Evolutionary conservation across 1,140 invertebrate species (phyloP).

Genomic region (Propsilocerus akamusi): DNA sequence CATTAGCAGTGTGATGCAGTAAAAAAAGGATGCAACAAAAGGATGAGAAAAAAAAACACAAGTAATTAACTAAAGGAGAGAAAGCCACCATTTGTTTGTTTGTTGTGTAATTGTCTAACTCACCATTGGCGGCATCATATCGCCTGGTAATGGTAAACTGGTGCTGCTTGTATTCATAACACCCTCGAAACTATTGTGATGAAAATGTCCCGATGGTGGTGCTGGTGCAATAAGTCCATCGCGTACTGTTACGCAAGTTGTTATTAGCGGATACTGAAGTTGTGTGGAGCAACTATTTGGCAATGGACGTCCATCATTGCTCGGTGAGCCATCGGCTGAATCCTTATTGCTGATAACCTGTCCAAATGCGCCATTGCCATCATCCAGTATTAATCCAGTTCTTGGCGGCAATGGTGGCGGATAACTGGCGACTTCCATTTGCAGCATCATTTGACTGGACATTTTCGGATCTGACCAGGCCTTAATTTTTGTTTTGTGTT

Average conservation of each 20-base stretch:
- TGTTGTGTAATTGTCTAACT: background rate
- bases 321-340: slow-evolving; percentile 10
- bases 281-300: slow-evolving; percentile 23
- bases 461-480: slow-evolving; percentile 24
- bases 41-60: too few species aligned
- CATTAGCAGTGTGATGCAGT: too few species aligned
- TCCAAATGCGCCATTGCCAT: too few species aligned
- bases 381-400: slow-evolving; percentile 17
- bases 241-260: slow-evolving; percentile 19
- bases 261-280: slow-evolving; percentile 24
- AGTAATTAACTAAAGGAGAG: too few species aligned
- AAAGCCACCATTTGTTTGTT: too few species aligned
- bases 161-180: background rate
- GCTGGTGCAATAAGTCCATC: slow-evolving; percentile 27
- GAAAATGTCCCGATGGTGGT: slow-evolving; percentile 12
- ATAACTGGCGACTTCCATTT: slow-evolving; percentile 16
- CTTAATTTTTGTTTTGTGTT: slow-evolving; percentile 20
- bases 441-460: slow-evolving; percentile 24
- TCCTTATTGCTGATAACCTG: slow-evolving; percentile 9
- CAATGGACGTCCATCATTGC: slow-evolving; percentile 9
- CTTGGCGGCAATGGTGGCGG: slow-evolving; percentile 22
- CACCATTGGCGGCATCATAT: slow-evolving; percentile 8
- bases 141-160: slow-evolving; percentile 5
- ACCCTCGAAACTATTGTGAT: background rate
- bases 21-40: too few species aligned